Percentiles rank a stretch among this genome's conserved stretches.
These are phyloP conservation scores for Calliscelio sp. DNA, from an alignment of 2,888 invertebrate species.

Conservation along the genomic window DNA sequence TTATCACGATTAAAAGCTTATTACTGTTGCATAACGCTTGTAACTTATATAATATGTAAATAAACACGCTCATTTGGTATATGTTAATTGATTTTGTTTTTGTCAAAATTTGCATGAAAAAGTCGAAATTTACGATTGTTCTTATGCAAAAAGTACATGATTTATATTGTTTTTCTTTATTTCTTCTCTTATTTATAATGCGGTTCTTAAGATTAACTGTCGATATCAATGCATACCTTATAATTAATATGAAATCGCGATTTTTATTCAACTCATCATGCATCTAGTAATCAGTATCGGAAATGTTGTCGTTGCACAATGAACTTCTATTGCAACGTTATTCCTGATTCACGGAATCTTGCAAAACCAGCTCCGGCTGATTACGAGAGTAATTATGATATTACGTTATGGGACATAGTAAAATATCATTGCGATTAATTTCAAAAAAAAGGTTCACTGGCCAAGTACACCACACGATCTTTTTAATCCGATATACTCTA, in stretches of 20 bases:
- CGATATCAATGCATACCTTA: slow-evolving; percentile 18
- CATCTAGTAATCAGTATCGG: slow-evolving; percentile 66
- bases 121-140: not conserved
- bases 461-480: not conserved
- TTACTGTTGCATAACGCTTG: not conserved
- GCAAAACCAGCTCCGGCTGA: slow-evolving; percentile 64
- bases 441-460: slow-evolving; percentile 42
- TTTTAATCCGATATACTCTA: too few species aligned
- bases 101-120: not conserved
- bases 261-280: slow-evolving; percentile 61
- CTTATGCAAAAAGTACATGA: not conserved
- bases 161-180: not conserved
- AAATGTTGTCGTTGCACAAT: slow-evolving; percentile 67
- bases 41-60: slow-evolving; percentile 10
- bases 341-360: slow-evolving; percentile 67
- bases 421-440: slow-evolving; percentile 31
- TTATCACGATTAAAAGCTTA: slow-evolving; percentile 25
- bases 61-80: not conserved
- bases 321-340: slow-evolving; percentile 62
- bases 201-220: slow-evolving; percentile 12
- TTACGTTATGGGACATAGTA: slow-evolving; percentile 52
- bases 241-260: slow-evolving; percentile 59
- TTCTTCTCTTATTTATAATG: not conserved
- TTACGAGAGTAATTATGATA: slow-evolving; percentile 67
- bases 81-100: slow-evolving; percentile 11